Evolutionary conservation across 2,888 invertebrate genomes (phyloP), one percentile per base, ranked within the genome.

Genomic region (Habroteleia sp.): DNA sequence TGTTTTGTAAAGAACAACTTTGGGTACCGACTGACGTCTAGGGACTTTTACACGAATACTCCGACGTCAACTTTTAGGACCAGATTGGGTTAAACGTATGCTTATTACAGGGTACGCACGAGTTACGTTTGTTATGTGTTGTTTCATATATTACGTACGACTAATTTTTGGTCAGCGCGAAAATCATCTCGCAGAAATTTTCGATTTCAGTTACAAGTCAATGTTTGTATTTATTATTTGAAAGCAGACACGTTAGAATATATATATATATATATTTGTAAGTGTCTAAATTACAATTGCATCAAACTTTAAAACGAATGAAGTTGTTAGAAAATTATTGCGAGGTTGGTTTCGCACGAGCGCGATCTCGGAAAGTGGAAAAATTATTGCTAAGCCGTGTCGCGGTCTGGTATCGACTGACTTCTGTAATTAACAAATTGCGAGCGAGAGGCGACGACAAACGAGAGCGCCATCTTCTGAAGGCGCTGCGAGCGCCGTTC

Each of bases 31-130:
- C n/a, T 16, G 37, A n/a, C n/a, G 16, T n/a, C n/a, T 16, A 37
- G 37, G n/a, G 16, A 16, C 14, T 8, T 39, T 20, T 6, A 54
- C 78, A 75, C 74, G 74, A 77, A 48, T 81, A 77, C 76, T 78
- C 63, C 77, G 80, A 75, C 76, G 76, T 79, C 66, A 77, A 81
- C 72, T 65, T 77, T 81, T 79, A 83, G 79, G 82, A 83, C 81
- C 82, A 83, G 84, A 80, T 83, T 83, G 80, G 71, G 72, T 71
- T 76, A 46, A 77, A 80, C 76, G 80, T 73, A 77, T 75, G 79
- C 79, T 80, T 81, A 81, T 81, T 81, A 83, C 84, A 84, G 85
- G 85, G 83, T 86, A 84, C 77, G 79, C 79, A 80, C 81, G 82
- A 84, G 48, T 62, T 86, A 82, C 76, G 82, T 85, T 83, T 83